These are phyloP conservation scores for Bombus pyrosoma DNA, from an alignment of 1,140 invertebrate genomes.

Conservation along the genomic window DNA sequence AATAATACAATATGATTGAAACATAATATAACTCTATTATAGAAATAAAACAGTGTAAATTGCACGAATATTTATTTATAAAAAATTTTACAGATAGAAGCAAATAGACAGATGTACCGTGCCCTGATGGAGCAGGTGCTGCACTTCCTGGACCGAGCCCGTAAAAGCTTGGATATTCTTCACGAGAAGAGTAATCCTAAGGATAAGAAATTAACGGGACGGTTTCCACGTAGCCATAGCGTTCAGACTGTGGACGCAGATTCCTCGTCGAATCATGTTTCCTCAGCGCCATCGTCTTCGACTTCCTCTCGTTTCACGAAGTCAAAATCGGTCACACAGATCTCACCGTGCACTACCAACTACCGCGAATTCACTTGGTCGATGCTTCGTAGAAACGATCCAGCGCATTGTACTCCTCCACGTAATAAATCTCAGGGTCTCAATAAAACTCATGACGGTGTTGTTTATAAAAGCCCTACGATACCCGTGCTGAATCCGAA, in stretches of 20 bases:
- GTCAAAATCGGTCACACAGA: conserved; percentile 79
- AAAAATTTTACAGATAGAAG: conserved; percentile 85
- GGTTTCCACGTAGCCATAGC: conserved; percentile 80
- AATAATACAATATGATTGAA: no score
- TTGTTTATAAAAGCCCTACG: conserved; percentile 72
- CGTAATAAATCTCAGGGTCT: conserved; percentile 67
- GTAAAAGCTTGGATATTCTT: conserved; percentile 85
- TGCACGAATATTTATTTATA: neutral
- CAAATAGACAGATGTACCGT: conserved; percentile 90
- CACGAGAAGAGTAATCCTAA: conserved; percentile 73
- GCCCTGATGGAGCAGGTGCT: conserved; percentile 90
- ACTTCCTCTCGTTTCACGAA: conserved; percentile 73
- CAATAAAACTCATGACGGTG: conserved; percentile 68
- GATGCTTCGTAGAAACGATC: conserved; percentile 77
- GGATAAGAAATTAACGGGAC: conserved; percentile 63
- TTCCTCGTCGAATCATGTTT: conserved; percentile 37
- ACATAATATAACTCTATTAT: neutral
- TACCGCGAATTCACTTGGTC: conserved; percentile 79
- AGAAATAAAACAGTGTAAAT: neutral
- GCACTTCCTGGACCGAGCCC: conserved; percentile 88
- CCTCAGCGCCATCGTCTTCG: conserved; percentile 54
- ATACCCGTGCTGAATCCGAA: conserved; percentile 76
- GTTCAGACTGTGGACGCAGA: conserved; percentile 77
- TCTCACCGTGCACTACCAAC: conserved; percentile 64
- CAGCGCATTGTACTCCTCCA: conserved; percentile 68